Evolutionary conservation across 2,113 vertebrate genomes (phyloP).

Genomic region (Odocoileus virginianus): DNA sequence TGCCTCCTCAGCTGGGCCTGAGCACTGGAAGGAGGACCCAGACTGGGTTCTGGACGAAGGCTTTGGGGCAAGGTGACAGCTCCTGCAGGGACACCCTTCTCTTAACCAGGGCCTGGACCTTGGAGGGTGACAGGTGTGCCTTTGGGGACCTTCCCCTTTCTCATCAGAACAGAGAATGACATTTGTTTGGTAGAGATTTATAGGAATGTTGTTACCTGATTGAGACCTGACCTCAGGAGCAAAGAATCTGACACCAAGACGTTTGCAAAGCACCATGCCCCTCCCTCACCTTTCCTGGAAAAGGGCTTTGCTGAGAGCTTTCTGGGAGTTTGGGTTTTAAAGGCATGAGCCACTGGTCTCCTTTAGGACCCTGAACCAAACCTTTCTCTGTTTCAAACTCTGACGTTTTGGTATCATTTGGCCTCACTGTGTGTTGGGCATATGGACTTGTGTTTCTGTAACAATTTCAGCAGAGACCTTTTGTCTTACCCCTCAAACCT

Average conservation of each 20-base stretch:
- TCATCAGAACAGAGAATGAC: neutral
- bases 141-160: neutral
- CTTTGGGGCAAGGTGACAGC: neutral
- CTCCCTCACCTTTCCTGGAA: neutral
- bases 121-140: neutral
- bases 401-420: accelerated
- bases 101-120: neutral
- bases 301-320: neutral
- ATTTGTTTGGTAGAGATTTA: neutral
- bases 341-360: neutral
- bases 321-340: neutral
- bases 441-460: neutral
- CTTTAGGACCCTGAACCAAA: neutral
- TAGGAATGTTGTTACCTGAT: neutral
- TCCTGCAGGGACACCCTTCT: neutral
- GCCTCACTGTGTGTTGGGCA: neutral
- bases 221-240: neutral
- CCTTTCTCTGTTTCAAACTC: neutral
- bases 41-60: neutral
- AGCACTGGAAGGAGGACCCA: neutral
- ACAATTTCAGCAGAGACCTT: neutral
- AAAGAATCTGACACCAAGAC: neutral
- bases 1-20: neutral
- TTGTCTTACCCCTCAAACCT: neutral
- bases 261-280: neutral